phyloP scores from a whole-genome alignment of 2,888 invertebrate genomes.

The Sinohyriopsis cumingii region DNA sequence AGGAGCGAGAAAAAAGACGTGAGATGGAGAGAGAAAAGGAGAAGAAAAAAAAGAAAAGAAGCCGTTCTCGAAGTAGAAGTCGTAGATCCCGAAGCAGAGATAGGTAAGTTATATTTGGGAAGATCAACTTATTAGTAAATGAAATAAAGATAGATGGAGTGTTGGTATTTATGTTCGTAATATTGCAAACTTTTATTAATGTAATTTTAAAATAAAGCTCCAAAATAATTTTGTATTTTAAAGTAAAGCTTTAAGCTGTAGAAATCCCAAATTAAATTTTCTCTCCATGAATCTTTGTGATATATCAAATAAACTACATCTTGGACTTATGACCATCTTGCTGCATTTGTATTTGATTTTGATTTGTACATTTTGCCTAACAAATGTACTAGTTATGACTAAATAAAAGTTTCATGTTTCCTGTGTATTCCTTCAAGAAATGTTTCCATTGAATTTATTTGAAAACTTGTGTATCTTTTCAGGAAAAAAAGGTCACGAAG shows the following conservation, averaged over 20 bases:
- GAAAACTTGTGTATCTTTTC: background rate
- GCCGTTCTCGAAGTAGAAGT: slow-evolving; percentile 37
- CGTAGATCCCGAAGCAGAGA: slow-evolving; percentile 54
- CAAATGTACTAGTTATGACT: too few relatives aligned
- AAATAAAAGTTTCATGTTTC: too few relatives aligned
- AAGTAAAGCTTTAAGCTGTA: background rate
- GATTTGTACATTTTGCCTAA: too few relatives aligned
- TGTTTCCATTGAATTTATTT: background rate
- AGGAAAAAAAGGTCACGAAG: slow-evolving; percentile 52
- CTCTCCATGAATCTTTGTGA: too few relatives aligned
- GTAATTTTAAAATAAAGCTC: background rate
- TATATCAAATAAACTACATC: too few relatives aligned
- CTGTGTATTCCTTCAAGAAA: background rate
- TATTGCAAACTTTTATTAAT: background rate
- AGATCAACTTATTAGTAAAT: background rate
- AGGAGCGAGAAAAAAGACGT: slow-evolving; percentile 74
- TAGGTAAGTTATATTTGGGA: slow-evolving; percentile 22
- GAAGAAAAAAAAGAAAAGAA: slow-evolving; percentile 35
- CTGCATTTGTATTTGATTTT: too few relatives aligned
- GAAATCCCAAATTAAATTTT: background rate
- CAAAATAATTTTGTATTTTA: background rate
- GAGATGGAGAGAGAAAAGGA: slow-evolving; percentile 71
- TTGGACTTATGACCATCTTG: too few relatives aligned
- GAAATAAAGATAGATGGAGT: too few relatives aligned
- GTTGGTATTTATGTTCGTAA: too few relatives aligned